Base-by-base conservation (phyloP, 2,888 invertebrate species). In the Steinernema hermaphroditum region DNA sequence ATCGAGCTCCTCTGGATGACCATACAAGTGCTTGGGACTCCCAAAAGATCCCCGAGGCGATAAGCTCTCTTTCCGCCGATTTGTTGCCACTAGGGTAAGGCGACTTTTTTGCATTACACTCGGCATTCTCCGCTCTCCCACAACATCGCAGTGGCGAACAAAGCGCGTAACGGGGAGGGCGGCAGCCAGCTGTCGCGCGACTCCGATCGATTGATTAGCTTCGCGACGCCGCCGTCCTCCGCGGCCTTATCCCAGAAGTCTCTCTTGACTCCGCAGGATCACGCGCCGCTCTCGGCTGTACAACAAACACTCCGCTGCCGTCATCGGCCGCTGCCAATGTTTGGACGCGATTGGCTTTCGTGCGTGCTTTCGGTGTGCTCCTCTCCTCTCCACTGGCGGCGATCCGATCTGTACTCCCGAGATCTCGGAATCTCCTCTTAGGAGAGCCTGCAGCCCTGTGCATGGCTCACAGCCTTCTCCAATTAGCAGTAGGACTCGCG, bases 231-330 rank as follows among this genome's bases (percentile, higher is more conserved):
- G 62, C 16, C 54, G 14, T 27, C 12, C 22, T 22, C 24, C 19
- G 62, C 27, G 62, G 62, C 32, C 34, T 16, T 14, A 62, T 62
- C 62, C 62, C 27, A 32, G 62, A 32, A 62, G 54, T 54, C 62
- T 27, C 62, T 27, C 62, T 62, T 27, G 29, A 62, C 62, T 54
- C 27, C 19, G 22, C 24, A 24, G 62, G 27, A 62, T 62, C 62
- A 62, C 62, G 62, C 62, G 62, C 62, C 32, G 32, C 32, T 62
- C 62, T 34, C 32, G 27, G 62, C 62, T 62, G 27, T 62, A 62
- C 62, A 62, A 62, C 62, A 62, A 62, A 62, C 62, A 62, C 29
- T 62, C 62, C 29, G 62, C 32, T 54, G 54, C 54, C 54, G 54
- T 27, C 14, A 54, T 54, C 62, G 29, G 27, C 62, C 62, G 62